Conservation (phyloP, 2,888 invertebrate genomes). For the Hyppa rectilinea region DNA sequence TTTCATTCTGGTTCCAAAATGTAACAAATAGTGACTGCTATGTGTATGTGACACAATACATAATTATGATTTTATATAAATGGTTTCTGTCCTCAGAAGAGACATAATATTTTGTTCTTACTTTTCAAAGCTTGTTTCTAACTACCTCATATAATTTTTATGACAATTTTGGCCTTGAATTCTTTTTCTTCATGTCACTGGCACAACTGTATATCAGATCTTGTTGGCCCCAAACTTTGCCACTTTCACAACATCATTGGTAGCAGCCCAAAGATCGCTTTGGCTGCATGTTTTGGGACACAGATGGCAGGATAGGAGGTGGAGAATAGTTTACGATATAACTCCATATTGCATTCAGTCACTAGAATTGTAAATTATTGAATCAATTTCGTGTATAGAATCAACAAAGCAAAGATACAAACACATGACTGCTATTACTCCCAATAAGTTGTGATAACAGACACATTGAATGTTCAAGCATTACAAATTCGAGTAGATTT, state of each 20-base stretch:
- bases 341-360: too few relatives aligned
- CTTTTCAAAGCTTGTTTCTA: neutral
- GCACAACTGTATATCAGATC: too few relatives aligned
- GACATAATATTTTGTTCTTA: conserved; percentile 12
- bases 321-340: too few relatives aligned
- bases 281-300: too few relatives aligned
- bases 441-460: conserved; percentile 6
- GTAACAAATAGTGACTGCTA: conserved; percentile 14
- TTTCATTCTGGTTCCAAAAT: neutral
- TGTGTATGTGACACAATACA: neutral
- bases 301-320: too few relatives aligned
- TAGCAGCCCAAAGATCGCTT: too few relatives aligned
- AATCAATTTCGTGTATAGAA: conserved; percentile 2
- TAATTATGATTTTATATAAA: neutral
- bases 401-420: conserved; percentile 11
- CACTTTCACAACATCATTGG: too few relatives aligned
- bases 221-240: too few relatives aligned
- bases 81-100: neutral
- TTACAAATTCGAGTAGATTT: conserved; percentile 54
- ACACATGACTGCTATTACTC: neutral
- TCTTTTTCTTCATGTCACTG: too few relatives aligned
- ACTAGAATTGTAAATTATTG: conserved; percentile 8
- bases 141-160: conserved; percentile 11
- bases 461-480: conserved; percentile 24
- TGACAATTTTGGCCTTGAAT: conserved; percentile 2